A percentile compares a stretch with the other conserved stretches of the same genome.
phyloP scores from a whole-genome alignment of 2,888 invertebrate genomes.

The Brachypterus glaber region DNA sequence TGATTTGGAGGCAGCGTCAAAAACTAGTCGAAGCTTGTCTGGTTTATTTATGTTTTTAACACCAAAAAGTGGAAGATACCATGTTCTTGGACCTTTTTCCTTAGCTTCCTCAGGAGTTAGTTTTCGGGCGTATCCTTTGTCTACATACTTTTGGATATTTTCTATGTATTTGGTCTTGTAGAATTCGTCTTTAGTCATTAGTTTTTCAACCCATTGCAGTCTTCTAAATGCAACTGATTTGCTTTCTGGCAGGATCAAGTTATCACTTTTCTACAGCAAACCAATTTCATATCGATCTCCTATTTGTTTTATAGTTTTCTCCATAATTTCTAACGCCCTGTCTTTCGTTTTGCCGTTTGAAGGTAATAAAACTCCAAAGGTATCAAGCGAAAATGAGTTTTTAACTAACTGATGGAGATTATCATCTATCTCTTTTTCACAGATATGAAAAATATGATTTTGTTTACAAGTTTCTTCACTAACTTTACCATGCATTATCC shows the following conservation, averaged over 20 bases:
- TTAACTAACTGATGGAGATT: slow-evolving; percentile 1
- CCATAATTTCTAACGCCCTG: slow-evolving; percentile 3
- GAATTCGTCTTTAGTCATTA: slow-evolving; percentile 2
- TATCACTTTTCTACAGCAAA: slow-evolving; percentile 4
- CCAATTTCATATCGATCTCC: background rate
- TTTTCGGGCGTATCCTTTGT: slow-evolving; percentile 8
- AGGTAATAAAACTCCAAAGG: too few relatives aligned
- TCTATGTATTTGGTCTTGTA: slow-evolving; percentile 5
- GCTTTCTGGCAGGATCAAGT: slow-evolving; percentile 2
- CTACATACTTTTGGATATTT: slow-evolving; percentile 7
- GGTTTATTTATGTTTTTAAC: slow-evolving; percentile 7
- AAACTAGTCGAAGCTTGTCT: slow-evolving; percentile 7
- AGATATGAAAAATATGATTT: too few relatives aligned
- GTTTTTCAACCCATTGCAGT: slow-evolving; percentile 5
- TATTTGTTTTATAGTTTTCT: background rate
- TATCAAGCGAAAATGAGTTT: background rate
- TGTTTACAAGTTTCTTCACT: too few relatives aligned
- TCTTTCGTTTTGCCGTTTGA: slow-evolving; percentile 5
- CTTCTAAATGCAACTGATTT: background rate
- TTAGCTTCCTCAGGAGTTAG: slow-evolving; percentile 6
- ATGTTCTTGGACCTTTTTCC: slow-evolving; percentile 8
- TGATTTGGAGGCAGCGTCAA: slow-evolving; percentile 10
- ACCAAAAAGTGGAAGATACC: slow-evolving; percentile 11
- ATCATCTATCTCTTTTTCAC: too few relatives aligned
- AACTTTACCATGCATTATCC: too few relatives aligned